phyloP scores from a whole-genome alignment of 2,113 vertebrate genomes.

The Litocranius walleri region DNA sequence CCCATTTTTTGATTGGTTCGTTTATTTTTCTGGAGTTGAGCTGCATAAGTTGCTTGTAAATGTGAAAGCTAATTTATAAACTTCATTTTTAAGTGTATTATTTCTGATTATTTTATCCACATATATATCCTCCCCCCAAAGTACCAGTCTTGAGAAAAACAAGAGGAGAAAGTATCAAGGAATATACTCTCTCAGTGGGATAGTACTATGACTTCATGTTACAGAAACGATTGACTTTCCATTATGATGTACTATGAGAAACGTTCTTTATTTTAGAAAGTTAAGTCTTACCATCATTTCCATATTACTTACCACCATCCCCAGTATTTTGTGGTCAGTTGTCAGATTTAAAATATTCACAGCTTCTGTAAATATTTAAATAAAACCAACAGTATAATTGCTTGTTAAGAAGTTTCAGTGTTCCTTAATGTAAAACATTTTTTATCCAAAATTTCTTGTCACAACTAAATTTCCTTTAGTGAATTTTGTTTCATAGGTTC shows the following conservation, averaged over 20 bases:
- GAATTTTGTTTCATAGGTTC: conserved; percentile 12
- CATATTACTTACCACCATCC: not conserved
- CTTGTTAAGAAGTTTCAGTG: not conserved
- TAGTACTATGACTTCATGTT: not conserved
- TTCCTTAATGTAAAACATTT: conserved; percentile 4
- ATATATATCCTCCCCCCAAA: not conserved
- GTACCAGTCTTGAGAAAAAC: not conserved
- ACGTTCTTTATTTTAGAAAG: conserved; percentile 39
- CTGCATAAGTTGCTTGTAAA: not conserved
- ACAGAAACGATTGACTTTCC: conserved; percentile 1
- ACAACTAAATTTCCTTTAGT: conserved; percentile 19
- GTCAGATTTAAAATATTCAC: conserved; percentile 14
- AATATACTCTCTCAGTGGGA: not conserved
- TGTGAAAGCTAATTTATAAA: conserved; percentile 6
- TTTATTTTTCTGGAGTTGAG: too few species aligned
- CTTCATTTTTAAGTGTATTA: not conserved
- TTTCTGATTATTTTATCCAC: not conserved
- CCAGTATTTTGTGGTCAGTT: not conserved
- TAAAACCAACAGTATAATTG: not conserved
- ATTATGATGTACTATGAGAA: not conserved
- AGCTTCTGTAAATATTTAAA: not conserved
- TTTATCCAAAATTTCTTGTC: conserved; percentile 26
- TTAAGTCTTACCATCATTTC: conserved; percentile 1
- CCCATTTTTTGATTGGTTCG: too few species aligned
- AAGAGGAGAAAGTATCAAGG: not conserved